A percentile compares a stretch with the other conserved stretches of the same genome.
These are phyloP conservation scores for Cololabis saira DNA, from an alignment of 2,113 vertebrate species.

Conservation along the genomic window DNA sequence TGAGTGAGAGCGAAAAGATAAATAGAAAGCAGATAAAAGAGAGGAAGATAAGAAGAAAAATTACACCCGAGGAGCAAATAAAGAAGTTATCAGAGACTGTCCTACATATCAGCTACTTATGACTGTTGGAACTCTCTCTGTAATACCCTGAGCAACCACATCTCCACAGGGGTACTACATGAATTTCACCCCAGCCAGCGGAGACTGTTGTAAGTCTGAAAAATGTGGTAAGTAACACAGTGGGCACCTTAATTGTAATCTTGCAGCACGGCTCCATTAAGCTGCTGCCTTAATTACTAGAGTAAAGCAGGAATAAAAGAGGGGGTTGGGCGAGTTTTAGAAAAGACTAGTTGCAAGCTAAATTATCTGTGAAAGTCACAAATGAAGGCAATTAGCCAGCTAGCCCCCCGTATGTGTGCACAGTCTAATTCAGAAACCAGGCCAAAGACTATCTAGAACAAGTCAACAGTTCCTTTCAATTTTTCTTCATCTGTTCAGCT, in stretches of 20 bases:
- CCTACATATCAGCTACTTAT: slow-evolving; percentile 68
- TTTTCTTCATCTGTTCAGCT: slow-evolving; percentile 53
- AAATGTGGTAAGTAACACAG: slow-evolving; percentile 42
- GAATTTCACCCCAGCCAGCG: slow-evolving; percentile 53
- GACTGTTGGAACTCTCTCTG: slow-evolving; percentile 52
- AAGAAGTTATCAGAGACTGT: slow-evolving; percentile 49
- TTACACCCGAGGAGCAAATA: slow-evolving; percentile 46
- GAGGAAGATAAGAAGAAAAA: slow-evolving; percentile 48
- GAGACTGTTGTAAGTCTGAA: slow-evolving; percentile 48
- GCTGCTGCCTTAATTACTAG: slow-evolving; percentile 64
- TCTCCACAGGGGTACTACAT: slow-evolving; percentile 53
- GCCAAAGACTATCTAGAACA: slow-evolving; percentile 63
- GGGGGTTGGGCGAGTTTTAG: slow-evolving; percentile 50
- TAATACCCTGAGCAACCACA: slow-evolving; percentile 61
- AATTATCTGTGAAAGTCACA: slow-evolving; percentile 81
- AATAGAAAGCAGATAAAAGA: slow-evolving; percentile 60
- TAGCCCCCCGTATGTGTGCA: slow-evolving; percentile 54
- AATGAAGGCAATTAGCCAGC: slow-evolving; percentile 79
- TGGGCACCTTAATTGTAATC: slow-evolving; percentile 53
- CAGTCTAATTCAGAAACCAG: slow-evolving; percentile 68
- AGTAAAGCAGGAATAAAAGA: slow-evolving; percentile 39
- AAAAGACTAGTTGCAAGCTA: slow-evolving; percentile 65
- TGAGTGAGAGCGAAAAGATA: slow-evolving; percentile 27
- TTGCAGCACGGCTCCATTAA: slow-evolving; percentile 54
- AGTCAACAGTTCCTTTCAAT: slow-evolving; percentile 51